Base-by-base conservation (phyloP, 1,140 invertebrate genomes). In the Listronotus bonariensis region DNA sequence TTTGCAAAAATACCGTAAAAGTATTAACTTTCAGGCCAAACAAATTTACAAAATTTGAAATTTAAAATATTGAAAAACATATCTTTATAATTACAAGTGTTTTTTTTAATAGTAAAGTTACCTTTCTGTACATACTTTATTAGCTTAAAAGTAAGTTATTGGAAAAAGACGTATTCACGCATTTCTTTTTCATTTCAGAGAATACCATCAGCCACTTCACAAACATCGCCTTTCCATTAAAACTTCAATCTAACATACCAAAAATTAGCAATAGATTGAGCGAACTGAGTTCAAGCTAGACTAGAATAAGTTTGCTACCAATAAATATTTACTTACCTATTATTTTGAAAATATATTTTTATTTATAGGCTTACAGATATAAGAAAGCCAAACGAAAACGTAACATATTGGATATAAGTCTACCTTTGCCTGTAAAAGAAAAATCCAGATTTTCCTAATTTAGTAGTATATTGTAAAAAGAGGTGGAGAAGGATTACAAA, bases 381-480 rank as follows among this genome's bases (percentile, higher is more conserved):
- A 71, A 68, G 57, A 77, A 71, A 67, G 71, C 70, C 31, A 77
- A 75, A 69, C 57, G 75, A 65, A 77, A 75, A 67, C 57, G 65
- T 31, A 70, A 70, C 34, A 53, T 52, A 42, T 51, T 73, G 54
- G 72, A 73, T 58, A 71, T 73, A 58, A 61, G 64, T 57, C 57
- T 73, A 40, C 69, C 72, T 6, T 52, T 66, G 51, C 54, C 59
- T 32, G 67, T 70, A 46, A 68, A 66, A 51, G 68, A 68, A 63
- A 41, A 62, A 51, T 60, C 64, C n/a, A 66, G 49, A 48, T 45
- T 54, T 59, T 40, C 57, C 15, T 49, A 51, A 53, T n/a, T n/a
- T n/a, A n/a, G n/a, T n/a, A n/a, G n/a, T n/a, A n/a, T n/a, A n/a
- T n/a, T n/a, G n/a, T n/a, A n/a, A n/a, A n/a, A n/a, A n/a, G n/a